phyloP scores from a whole-genome alignment of 1,140 invertebrate genomes.

The Zaprionus vittiger region DNA sequence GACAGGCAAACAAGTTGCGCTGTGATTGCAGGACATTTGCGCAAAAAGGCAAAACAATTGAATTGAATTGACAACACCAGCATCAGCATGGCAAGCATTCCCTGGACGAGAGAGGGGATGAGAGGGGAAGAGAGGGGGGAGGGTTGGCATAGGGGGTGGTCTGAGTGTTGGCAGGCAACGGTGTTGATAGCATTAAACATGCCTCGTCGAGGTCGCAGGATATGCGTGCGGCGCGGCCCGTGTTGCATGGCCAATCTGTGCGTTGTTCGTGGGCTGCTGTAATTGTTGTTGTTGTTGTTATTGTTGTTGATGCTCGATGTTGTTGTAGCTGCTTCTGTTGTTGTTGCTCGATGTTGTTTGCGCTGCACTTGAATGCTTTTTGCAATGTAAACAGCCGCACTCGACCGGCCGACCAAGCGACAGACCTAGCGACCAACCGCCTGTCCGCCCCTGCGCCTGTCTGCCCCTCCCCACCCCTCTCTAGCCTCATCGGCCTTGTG shows the following conservation, averaged over 20 bases:
- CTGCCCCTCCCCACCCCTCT: background rate
- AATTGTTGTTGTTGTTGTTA: slow-evolving; percentile 24
- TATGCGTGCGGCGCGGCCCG: slow-evolving; percentile 60
- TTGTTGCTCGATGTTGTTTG: slow-evolving; percentile 67
- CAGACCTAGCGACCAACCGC: background rate
- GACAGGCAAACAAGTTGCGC: slow-evolving; percentile 61
- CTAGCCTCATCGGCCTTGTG: background rate
- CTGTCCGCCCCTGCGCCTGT: background rate
- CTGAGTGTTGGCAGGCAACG: slow-evolving; percentile 49
- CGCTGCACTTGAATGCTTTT: slow-evolving; percentile 79
- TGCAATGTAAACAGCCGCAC: slow-evolving; percentile 77
- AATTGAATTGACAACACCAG: slow-evolving; percentile 64
- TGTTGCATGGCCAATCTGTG: slow-evolving; percentile 62
- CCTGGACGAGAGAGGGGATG: background rate
- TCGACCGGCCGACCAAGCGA: slow-evolving; percentile 4
- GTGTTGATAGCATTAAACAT: slow-evolving; percentile 79
- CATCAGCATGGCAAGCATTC: background rate
- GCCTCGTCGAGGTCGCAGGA: slow-evolving; percentile 60
- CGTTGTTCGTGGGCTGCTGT: slow-evolving; percentile 11
- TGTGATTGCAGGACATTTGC: slow-evolving; percentile 77
- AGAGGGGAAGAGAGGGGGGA: background rate
- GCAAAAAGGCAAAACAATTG: slow-evolving; percentile 81
- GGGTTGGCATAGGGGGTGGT: background rate
- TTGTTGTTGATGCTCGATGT: slow-evolving; percentile 19
- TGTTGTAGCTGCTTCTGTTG: slow-evolving; percentile 24